Conservation (phyloP, 2,797 vertebrate genomes). For the Arrhamphus sclerolepis region DNA sequence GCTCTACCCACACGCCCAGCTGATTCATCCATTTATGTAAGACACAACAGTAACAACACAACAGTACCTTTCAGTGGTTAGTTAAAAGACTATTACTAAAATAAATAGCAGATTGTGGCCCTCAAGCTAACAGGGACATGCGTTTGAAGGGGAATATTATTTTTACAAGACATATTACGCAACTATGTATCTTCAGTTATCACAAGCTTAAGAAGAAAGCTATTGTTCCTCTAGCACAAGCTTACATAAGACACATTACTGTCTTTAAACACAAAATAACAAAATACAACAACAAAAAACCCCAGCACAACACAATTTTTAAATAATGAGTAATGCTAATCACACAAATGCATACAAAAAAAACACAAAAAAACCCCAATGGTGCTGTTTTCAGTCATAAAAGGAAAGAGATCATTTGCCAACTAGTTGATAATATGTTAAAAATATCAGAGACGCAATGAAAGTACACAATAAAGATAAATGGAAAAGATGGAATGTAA, state of each 20-base stretch:
- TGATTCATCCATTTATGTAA: slow-evolving; percentile 47
- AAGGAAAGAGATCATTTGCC: too few relatives aligned
- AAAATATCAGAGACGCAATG: slow-evolving; percentile 1
- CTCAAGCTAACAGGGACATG: too few relatives aligned
- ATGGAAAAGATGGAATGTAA: slow-evolving; percentile 3
- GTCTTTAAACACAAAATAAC: neutral
- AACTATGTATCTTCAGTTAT: slow-evolving; percentile 17
- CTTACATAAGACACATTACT: neutral
- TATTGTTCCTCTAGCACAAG: slow-evolving; percentile 8
- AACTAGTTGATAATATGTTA: too few relatives aligned
- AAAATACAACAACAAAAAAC: neutral
- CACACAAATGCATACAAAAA: too few relatives aligned
- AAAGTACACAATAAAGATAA: slow-evolving; percentile 12
- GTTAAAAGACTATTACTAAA: neutral
- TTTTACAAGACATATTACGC: slow-evolving; percentile 7
- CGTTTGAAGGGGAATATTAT: too few relatives aligned
- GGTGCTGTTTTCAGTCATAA: slow-evolving; percentile 2
- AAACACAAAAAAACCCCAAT: neutral
- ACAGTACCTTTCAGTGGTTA: neutral
- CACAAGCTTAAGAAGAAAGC: slow-evolving; percentile 6
- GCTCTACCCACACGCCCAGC: slow-evolving; percentile 23
- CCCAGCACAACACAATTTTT: too few relatives aligned
- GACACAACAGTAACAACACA: slow-evolving; percentile 10
- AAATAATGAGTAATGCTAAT: too few relatives aligned
- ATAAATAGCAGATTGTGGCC: too few relatives aligned